These are phyloP conservation scores for Aplysina aerophoba DNA, from an alignment of 37 sponge, comb jelly and placozoan species.

Conservation along the genomic window DNA sequence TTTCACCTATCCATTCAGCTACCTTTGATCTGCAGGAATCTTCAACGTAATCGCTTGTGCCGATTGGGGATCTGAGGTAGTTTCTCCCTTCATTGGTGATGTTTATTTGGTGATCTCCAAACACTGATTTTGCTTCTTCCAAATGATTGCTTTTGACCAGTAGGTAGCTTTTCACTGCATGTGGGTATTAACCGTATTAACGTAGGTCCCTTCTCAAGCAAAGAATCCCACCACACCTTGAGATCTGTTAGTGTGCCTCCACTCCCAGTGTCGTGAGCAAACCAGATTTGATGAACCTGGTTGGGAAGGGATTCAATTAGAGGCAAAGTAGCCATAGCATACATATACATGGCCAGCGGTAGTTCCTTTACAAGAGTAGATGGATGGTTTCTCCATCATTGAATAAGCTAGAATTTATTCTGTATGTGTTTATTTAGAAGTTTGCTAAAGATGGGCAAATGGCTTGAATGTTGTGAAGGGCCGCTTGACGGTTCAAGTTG, in stretches of 20 bases:
- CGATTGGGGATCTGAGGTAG: background rate
- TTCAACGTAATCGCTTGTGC: background rate
- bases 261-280: background rate
- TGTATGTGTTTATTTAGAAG: conserved; percentile 5
- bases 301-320: background rate
- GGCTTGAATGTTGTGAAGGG: background rate
- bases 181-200: background rate
- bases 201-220: conserved; percentile 8
- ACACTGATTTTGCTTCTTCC: background rate
- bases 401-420: background rate
- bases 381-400: conserved; percentile 6
- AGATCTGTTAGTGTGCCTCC: background rate
- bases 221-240: background rate
- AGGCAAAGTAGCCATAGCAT: background rate
- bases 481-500: no score
- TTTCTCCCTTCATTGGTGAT: background rate
- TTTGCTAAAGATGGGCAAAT: background rate
- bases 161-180: background rate
- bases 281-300: conserved; percentile 1
- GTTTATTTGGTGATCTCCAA: background rate
- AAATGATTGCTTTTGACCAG: background rate
- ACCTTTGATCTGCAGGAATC: no score
- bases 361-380: no score
- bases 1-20: no score
- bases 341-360: background rate